Conservation (phyloP, 1,140 invertebrate genomes). For the Delia radicum region DNA sequence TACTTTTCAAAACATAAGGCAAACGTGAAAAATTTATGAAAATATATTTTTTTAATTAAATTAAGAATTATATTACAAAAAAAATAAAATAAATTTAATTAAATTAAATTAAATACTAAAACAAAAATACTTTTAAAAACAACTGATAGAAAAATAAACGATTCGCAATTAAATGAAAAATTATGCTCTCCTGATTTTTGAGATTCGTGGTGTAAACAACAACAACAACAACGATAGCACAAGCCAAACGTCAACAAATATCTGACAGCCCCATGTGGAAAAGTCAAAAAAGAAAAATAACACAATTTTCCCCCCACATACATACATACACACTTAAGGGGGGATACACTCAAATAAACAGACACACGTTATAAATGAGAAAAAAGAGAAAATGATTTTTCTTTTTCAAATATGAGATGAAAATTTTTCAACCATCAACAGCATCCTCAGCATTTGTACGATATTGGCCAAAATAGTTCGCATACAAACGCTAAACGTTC, state of each 20-base stretch:
- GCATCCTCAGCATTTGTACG: slow-evolving; percentile 12
- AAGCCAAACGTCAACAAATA: background rate
- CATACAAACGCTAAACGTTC: slow-evolving; percentile 23
- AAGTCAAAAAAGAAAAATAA: background rate
- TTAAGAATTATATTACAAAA: too few species aligned
- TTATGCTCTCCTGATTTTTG: background rate
- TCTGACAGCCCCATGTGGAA: background rate
- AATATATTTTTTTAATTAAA: too few species aligned
- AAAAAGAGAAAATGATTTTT: background rate
- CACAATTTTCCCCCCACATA: background rate
- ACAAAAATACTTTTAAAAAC: background rate
- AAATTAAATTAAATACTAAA: too few species aligned
- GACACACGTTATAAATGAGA: background rate
- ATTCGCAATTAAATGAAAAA: background rate
- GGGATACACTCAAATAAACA: background rate
- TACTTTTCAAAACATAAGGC: background rate
- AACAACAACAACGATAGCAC: background rate
- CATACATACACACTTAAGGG: background rate
- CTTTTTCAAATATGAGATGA: background rate
- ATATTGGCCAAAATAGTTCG: slow-evolving; percentile 22
- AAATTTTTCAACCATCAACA: slow-evolving; percentile 9
- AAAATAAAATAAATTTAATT: too few species aligned
- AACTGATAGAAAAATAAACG: background rate
- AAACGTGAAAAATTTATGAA: background rate
- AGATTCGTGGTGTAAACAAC: background rate